Evolutionary conservation across 2,888 invertebrate genomes (phyloP).

Genomic region (Epinotia bilunana): DNA sequence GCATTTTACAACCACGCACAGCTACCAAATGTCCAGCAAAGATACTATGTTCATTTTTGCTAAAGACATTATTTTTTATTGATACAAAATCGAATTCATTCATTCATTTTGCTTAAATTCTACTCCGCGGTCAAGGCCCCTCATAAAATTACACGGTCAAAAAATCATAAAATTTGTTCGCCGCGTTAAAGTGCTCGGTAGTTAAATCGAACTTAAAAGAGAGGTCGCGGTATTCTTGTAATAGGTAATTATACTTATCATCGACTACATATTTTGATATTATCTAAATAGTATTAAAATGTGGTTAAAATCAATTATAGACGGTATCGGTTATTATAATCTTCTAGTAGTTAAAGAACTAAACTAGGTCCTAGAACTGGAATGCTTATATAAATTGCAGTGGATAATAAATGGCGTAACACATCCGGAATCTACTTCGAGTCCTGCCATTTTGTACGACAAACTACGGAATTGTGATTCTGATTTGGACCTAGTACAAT

Average conservation of each 20-base stretch:
- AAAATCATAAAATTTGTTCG: constrained; percentile 3
- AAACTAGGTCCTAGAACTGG: background rate
- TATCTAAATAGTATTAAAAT: background rate
- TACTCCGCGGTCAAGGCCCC: constrained; percentile 15
- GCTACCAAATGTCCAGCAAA: too few species aligned
- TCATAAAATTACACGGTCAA: constrained; percentile 9
- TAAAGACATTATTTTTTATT: background rate
- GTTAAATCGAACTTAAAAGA: constrained; percentile 6
- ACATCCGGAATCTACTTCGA: constrained; percentile 8
- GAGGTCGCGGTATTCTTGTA: background rate
- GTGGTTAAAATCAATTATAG: background rate
- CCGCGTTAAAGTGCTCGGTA: background rate
- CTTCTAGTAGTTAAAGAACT: constrained; percentile 1
- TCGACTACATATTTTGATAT: background rate
- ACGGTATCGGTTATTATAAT: constrained; percentile 1
- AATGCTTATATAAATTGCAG: constrained; percentile 17
- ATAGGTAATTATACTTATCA: background rate
- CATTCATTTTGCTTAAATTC: background rate
- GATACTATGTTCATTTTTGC: too few species aligned
- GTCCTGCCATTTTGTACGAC: constrained; percentile 10
- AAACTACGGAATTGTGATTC: background rate
- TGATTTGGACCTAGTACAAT: background rate
- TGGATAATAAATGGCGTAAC: constrained; percentile 18
- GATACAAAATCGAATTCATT: background rate
- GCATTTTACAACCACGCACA: too few species aligned